Conservation (phyloP, 2,113 vertebrate species). For the Zapus hudsonius region DNA sequence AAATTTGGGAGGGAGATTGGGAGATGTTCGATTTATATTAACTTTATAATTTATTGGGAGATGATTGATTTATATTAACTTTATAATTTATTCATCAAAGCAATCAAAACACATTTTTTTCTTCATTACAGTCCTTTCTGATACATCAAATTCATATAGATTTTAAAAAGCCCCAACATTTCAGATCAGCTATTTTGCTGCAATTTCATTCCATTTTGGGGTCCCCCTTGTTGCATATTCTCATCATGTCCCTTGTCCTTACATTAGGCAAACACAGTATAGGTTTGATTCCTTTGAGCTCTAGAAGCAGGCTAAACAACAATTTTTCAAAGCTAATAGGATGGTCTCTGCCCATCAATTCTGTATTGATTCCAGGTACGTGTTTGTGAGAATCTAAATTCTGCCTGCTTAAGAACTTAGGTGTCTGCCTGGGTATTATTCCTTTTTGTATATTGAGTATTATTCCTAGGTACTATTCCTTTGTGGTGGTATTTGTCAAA, state of each 20-base stretch:
- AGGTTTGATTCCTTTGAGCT: not conserved
- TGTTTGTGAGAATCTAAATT: not conserved
- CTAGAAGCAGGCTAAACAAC: not conserved
- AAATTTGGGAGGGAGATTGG: not conserved
- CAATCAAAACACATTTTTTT: conserved; percentile 29
- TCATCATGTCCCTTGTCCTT: not conserved
- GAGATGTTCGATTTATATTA: conserved; percentile 7
- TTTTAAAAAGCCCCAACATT: not conserved
- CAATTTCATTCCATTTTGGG: not conserved
- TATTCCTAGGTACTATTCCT: accelerated
- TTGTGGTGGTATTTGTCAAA: conserved; percentile 1
- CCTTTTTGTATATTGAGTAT: too few species aligned
- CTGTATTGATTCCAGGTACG: not conserved
- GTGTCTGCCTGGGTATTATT: not conserved
- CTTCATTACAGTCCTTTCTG: conserved; percentile 27
- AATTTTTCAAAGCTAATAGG: not conserved
- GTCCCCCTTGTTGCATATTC: not conserved
- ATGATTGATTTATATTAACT: conserved; percentile 15
- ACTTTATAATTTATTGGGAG: conserved; percentile 42
- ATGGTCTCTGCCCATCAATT: not conserved
- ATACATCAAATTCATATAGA: conserved; percentile 19
- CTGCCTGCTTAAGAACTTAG: not conserved
- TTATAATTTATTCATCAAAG: conserved; percentile 41
- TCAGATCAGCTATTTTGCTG: conserved; percentile 21
- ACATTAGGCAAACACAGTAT: not conserved